phyloP scores from a whole-genome alignment of 2,888 invertebrate genomes.

The Hoplodrina blanda region DNA sequence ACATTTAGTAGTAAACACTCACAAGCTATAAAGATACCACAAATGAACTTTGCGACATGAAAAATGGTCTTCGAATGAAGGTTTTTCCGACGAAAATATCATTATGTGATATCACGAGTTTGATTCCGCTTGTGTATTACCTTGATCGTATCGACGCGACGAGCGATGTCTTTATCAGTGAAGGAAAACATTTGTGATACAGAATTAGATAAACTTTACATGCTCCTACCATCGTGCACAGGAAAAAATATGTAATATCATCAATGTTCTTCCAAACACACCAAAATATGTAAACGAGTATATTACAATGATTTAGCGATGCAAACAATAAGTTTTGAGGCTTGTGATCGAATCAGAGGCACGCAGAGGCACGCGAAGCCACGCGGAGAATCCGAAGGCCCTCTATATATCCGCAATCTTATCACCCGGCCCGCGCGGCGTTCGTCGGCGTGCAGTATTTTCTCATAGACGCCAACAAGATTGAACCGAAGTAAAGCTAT shows the following conservation, averaged over 20 bases:
- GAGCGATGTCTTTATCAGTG: conserved; percentile 7
- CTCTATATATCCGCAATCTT: conserved; percentile 76
- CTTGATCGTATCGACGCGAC: conserved; percentile 15
- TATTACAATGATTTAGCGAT: conserved; percentile 12
- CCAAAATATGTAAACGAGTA: neutral
- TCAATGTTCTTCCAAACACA: neutral
- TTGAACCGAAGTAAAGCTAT: conserved; percentile 86
- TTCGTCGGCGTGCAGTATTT: conserved; percentile 83
- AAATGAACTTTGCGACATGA: conserved; percentile 35
- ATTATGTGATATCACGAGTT: conserved; percentile 19
- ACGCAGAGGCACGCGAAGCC: conserved; percentile 36
- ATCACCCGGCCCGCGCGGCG: conserved; percentile 71
- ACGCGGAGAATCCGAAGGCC: conserved; percentile 27
- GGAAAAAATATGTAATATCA: neutral
- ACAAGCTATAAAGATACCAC: conserved; percentile 19
- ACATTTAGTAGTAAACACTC: conserved; percentile 12
- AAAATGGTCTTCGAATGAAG: conserved; percentile 34
- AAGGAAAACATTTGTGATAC: neutral
- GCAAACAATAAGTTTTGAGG: conserved; percentile 18
- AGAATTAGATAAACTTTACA: neutral
- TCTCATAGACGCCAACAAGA: conserved; percentile 87
- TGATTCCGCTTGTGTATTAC: conserved; percentile 19
- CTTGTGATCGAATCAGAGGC: conserved; percentile 24
- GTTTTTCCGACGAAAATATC: conserved; percentile 32
- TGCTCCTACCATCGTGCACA: neutral